Percentiles rank a stretch among this genome's conserved stretches.
phyloP scores from a whole-genome alignment of 1,140 invertebrate species.

The Neoseiulus cucumeris region DNA sequence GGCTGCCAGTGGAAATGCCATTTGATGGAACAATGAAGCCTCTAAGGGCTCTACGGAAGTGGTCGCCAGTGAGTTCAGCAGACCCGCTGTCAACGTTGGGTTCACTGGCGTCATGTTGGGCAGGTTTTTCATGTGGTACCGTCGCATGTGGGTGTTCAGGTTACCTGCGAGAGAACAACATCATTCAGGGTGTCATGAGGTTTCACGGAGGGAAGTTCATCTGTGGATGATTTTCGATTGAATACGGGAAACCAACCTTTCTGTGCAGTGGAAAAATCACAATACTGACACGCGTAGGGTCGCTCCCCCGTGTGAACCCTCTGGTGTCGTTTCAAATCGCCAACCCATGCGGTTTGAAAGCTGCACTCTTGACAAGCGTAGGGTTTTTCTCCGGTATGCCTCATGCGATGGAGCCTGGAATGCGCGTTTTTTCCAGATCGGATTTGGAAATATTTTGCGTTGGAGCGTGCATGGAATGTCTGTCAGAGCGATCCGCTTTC shows the following conservation, averaged over 20 bases:
- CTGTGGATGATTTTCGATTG: no score
- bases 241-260: neutral
- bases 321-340: conserved; percentile 4
- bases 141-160: neutral
- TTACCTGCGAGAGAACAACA: neutral
- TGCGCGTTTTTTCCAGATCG: neutral
- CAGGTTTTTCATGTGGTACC: neutral
- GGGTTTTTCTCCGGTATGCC: conserved; percentile 5
- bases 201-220: no score
- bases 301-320: neutral
- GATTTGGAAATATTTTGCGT: neutral
- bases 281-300: conserved; percentile 1
- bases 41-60: neutral
- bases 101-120: neutral
- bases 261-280: neutral
- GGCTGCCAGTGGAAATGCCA: conserved; percentile 1
- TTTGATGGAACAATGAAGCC: neutral
- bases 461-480: neutral
- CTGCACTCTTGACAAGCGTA: conserved; percentile 3
- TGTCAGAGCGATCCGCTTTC: neutral
- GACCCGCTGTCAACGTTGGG: neutral
- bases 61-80: neutral
- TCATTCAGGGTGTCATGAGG: no score
- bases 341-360: conserved; percentile 5
- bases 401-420: neutral